Base-by-base conservation (phyloP, 2,797 vertebrate genomes). In the Rhodeus uyekii region DNA sequence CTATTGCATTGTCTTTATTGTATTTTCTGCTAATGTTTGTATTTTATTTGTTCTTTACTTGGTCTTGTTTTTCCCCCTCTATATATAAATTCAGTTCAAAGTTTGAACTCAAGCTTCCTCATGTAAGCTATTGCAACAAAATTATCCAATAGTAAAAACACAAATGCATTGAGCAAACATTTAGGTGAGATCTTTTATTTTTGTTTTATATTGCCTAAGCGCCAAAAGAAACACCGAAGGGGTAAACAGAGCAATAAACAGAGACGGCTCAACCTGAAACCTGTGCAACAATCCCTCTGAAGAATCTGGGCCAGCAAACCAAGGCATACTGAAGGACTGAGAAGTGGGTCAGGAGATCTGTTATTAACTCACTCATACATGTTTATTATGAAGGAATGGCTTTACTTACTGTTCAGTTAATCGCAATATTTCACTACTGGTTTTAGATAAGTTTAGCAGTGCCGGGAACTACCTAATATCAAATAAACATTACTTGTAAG, bases 321-420 rank as follows among this genome's bases (percentile, higher is more conserved):
- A 48, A 60, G 55, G 53, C 58, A 76, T 80, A 65, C 38, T 67
- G 53, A 74, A 42, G 42, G 3, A 76, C 68, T 55, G n/a, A 29
- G 46, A 89, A 86, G 64, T 87, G 83, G 84, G 89, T 83, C 85
- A 85, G 58, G 76, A 65, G 55, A 76, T 69, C 83, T 36, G 44
- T 27, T n/a, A 75, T 75, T 58, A 39, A 75, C 72, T 58, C 34
- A 39, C 50, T 27, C 34, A 12, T 10, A 38, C 8, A 39, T 16
- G 8, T 39, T 58, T 39, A 58, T 58, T 42, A 39, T 39, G n/a
- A 39, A 42, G 36, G 8, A 24, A 75, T 19, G 8, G 19, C 7
- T 73, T 73, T 9, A 14, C 14, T 46, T 29, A 71, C 16, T 10
- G 16, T 19, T 50, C 46, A 53, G 50, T 27, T 39, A 58, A 8